These are phyloP conservation scores for Rhaphigaster nebulosa DNA, from an alignment of 2,888 invertebrate genomes.

Conservation along the genomic window DNA sequence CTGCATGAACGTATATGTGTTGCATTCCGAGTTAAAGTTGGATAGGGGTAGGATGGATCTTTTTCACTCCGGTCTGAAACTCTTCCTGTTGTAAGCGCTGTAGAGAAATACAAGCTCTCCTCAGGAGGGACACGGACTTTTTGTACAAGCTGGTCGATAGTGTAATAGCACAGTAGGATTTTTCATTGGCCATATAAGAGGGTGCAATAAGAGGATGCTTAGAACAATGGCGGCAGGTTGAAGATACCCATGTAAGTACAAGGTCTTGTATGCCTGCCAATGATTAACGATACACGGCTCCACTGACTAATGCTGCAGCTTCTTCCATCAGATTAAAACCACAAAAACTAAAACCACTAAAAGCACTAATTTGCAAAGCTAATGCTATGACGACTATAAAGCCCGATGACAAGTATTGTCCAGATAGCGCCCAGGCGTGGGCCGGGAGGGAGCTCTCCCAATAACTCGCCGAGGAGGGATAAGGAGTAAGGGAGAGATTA, in stretches of 20 bases:
- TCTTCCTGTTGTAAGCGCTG: not conserved
- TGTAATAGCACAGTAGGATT: constrained; percentile 31
- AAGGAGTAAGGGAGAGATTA: constrained; percentile 42
- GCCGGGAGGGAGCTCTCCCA: not conserved
- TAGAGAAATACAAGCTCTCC: not conserved
- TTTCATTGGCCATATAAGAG: constrained; percentile 3
- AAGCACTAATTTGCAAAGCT: constrained; percentile 45
- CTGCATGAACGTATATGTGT: not conserved
- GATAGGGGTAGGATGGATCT: not conserved
- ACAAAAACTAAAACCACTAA: constrained; percentile 38
- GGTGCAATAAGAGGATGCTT: not conserved
- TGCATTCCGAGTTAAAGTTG: not conserved
- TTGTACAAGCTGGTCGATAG: constrained; percentile 9
- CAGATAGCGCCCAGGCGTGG: constrained; percentile 5
- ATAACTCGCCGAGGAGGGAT: constrained; percentile 41
- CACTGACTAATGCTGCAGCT: constrained; percentile 19
- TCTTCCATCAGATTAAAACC: constrained; percentile 20
- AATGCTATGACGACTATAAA: constrained; percentile 45
- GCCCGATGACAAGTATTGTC: constrained; percentile 40
- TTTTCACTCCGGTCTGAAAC: not conserved
- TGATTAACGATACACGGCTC: constrained; percentile 1
- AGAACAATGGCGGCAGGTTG: constrained; percentile 13
- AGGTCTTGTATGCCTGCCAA: constrained; percentile 14
- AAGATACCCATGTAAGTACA: constrained; percentile 43
- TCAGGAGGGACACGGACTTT: not conserved